Conservation (phyloP, 2,888 invertebrate species). For the Pasiphila rectangulata region DNA sequence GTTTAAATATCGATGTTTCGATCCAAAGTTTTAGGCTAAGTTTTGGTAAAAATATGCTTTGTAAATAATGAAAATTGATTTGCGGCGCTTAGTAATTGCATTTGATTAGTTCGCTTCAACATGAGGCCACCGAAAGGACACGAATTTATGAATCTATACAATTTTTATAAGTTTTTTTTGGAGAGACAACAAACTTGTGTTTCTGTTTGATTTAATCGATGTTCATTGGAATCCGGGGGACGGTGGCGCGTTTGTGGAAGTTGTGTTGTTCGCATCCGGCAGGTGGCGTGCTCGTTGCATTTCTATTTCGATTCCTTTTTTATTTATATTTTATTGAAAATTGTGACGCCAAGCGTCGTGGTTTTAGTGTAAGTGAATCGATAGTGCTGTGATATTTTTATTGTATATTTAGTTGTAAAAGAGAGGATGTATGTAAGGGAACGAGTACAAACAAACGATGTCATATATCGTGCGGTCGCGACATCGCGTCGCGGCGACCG, state of each 20-base stretch:
- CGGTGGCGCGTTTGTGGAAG: slow-evolving; percentile 10
- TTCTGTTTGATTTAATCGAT: slow-evolving; percentile 7
- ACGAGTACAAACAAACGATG: slow-evolving; percentile 71
- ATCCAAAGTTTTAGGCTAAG: slow-evolving; percentile 34
- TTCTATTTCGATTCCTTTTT: slow-evolving; percentile 73
- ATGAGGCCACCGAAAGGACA: slow-evolving; percentile 43
- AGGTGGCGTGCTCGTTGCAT: slow-evolving; percentile 59
- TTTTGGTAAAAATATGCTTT: slow-evolving; percentile 42
- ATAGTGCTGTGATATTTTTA: slow-evolving; percentile 81
- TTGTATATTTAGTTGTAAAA: slow-evolving; percentile 75
- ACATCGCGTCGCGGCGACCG: not conserved
- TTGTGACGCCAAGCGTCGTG: slow-evolving; percentile 67
- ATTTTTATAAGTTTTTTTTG: slow-evolving; percentile 19
- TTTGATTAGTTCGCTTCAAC: slow-evolving; percentile 52
- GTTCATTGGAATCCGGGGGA: slow-evolving; percentile 7
- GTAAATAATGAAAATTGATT: slow-evolving; percentile 61
- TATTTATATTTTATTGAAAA: slow-evolving; percentile 52
- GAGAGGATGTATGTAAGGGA: slow-evolving; percentile 63
- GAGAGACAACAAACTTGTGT: slow-evolving; percentile 13
- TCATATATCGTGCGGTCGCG: slow-evolving; percentile 47
- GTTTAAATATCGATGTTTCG: slow-evolving; percentile 20
- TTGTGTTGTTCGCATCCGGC: slow-evolving; percentile 33
- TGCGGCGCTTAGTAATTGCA: slow-evolving; percentile 62
- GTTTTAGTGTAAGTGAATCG: slow-evolving; percentile 77
- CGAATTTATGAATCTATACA: slow-evolving; percentile 25